These are phyloP conservation scores for Galeruca laticollis DNA, from an alignment of 2,888 invertebrate genomes.

Conservation along the genomic window DNA sequence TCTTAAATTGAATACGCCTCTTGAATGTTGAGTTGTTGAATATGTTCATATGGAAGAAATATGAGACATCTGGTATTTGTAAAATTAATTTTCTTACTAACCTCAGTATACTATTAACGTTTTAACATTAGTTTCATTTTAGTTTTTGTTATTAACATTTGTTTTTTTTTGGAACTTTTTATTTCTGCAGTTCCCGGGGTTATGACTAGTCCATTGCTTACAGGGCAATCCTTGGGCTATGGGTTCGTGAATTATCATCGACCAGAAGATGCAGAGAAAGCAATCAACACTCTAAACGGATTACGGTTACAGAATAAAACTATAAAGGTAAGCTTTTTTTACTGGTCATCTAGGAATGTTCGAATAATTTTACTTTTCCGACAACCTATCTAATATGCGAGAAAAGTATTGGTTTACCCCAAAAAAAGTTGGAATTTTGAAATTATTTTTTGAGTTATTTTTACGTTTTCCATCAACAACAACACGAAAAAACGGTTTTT, in stretches of 20 bases:
- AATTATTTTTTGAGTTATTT: no score
- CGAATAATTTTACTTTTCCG: no score
- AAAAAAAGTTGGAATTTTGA: no score
- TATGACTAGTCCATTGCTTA: slow-evolving; percentile 68
- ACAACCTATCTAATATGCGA: no score
- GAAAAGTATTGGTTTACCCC: no score
- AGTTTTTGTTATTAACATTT: slow-evolving; percentile 58
- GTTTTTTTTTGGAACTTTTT: slow-evolving; percentile 57
- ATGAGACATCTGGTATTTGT: neutral
- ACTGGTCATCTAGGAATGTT: neutral
- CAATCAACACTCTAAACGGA: slow-evolving; percentile 97
- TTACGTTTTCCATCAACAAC: no score
- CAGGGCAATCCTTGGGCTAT: slow-evolving; percentile 98
- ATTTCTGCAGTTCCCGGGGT: slow-evolving; percentile 66
- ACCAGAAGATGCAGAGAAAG: slow-evolving; percentile 98
- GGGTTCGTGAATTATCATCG: slow-evolving; percentile 99
- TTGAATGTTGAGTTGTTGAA: no score
- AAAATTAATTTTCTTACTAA: slow-evolving; percentile 4
- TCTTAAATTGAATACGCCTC: no score
- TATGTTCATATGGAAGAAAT: neutral
- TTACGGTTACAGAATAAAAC: slow-evolving; percentile 99
- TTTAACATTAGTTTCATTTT: slow-evolving; percentile 47
- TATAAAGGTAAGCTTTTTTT: slow-evolving; percentile 83
- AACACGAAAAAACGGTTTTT: no score
- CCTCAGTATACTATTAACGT: slow-evolving; percentile 13